Base-by-base conservation (phyloP, 2,888 invertebrate genomes). In the Eudasyphora cyanicolor region DNA sequence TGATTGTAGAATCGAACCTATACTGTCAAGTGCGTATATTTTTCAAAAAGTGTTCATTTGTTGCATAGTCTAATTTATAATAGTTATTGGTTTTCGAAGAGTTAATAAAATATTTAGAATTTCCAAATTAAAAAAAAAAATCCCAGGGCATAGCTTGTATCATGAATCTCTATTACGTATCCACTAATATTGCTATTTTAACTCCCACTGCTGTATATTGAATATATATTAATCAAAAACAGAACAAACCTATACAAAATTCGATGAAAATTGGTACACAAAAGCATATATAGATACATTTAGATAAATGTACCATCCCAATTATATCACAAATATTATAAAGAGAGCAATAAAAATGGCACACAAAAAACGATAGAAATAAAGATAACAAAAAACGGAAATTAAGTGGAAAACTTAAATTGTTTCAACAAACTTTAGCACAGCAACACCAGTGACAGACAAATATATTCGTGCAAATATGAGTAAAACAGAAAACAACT, bases 341-440 rank as follows among this genome's bases (percentile, higher is more conserved):
- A 32, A 32, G 32, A 4, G 32, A 32, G 32, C 32, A 32, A 8
- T 8, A n/a, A n/a, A 45, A 45, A 45, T 45, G 4, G 4, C 7
- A 8, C 10, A 38, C 2, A 6, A 14, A 38, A 38, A 6, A 38
- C 38, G 14, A 3, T n/a, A n/a, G n/a, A n/a, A n/a, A 38, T 8
- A 38, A 38, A 38, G 38, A 7, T 10, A 24, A 54, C 3, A 19
- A 21, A 12, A 12, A 8, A 57, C 27, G 57, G 24, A 57, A 57
- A 57, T 67, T 67, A 21, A 38, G 38, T 12, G 21, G 64, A 35
- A 64, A 64, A 64, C 35, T 67, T 42, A 42, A 67, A 21, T 42
- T 42, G 24, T 67, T 42, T 29, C 38, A 42, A 12, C 21, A 67
- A 38, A 67, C 32, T 32, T 10, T 35, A 45, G n/a, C 54, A 35